Percentiles rank a stretch among this genome's conserved stretches.
Evolutionary conservation across 2,888 invertebrate species (phyloP).

Genomic region (Capitulum mitella): DNA sequence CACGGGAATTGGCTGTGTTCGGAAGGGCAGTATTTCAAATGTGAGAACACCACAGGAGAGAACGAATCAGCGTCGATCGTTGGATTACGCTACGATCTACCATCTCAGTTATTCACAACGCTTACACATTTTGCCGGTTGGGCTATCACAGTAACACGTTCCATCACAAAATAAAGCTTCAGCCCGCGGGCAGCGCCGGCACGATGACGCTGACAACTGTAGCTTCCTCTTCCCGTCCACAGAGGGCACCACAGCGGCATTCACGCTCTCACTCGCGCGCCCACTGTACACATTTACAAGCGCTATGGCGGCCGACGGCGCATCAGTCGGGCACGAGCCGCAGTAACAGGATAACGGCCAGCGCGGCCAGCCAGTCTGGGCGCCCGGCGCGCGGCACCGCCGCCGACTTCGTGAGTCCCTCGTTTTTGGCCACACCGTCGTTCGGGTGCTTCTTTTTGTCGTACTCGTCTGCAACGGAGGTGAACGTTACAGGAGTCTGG

Average conservation of each 20-base stretch:
- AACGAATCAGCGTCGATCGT: background rate
- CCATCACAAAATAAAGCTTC: constrained; percentile 21
- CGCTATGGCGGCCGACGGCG: background rate
- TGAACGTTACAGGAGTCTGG: background rate
- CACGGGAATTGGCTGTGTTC: no score
- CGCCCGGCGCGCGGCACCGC: background rate
- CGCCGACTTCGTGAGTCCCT: constrained; percentile 66
- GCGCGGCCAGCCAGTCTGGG: background rate
- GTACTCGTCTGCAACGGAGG: constrained; percentile 60
- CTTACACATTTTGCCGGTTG: background rate
- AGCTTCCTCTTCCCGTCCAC: background rate
- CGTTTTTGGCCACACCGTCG: constrained; percentile 79
- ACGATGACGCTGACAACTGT: background rate
- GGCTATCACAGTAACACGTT: constrained; percentile 12
- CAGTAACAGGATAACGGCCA: background rate
- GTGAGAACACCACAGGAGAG: background rate
- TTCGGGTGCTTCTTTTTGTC: constrained; percentile 68
- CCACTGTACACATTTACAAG: background rate
- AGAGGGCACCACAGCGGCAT: background rate
- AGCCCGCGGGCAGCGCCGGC: background rate
- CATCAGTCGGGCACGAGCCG: background rate
- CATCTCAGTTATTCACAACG: constrained; percentile 1
- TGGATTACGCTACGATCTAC: background rate
- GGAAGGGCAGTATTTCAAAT: no score
- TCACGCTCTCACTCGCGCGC: background rate